Evolutionary conservation across 1,140 invertebrate genomes (phyloP).

Genomic region (Danaus melanippus): DNA sequence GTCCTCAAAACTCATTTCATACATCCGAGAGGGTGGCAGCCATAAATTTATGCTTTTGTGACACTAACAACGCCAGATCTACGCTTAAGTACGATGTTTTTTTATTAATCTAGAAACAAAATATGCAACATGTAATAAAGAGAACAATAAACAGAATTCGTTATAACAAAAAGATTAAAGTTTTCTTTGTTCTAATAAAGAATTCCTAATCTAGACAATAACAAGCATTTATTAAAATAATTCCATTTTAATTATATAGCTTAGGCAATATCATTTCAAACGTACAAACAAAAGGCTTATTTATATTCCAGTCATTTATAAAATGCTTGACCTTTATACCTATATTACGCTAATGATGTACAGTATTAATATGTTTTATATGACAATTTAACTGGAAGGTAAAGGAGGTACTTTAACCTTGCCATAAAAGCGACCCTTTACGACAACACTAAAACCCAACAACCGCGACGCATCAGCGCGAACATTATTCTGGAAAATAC

Average conservation of each 20-base stretch:
- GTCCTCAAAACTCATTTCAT: conserved; percentile 42
- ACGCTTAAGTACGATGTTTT: conserved; percentile 12
- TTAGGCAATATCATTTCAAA: too few species aligned
- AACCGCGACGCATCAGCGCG: conserved; percentile 30
- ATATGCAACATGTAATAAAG: conserved; percentile 7
- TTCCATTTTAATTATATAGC: too few species aligned
- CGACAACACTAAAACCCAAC: conserved; percentile 43
- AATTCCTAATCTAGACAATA: background rate
- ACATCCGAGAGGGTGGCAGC: conserved; percentile 32
- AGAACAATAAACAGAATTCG: too few species aligned
- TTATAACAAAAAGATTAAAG: too few species aligned
- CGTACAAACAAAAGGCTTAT: too few species aligned
- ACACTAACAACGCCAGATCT: conserved; percentile 40
- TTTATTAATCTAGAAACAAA: conserved; percentile 10
- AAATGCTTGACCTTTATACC: too few species aligned
- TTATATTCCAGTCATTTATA: too few species aligned
- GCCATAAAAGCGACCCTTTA: conserved; percentile 32
- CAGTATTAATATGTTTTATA: conserved; percentile 9
- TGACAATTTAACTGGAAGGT: conserved; percentile 11
- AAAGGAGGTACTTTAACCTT: conserved; percentile 10
- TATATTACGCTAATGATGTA: too few species aligned
- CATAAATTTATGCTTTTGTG: conserved; percentile 45
- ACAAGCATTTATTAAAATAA: background rate
- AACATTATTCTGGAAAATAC: conserved; percentile 34
- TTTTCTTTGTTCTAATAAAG: too few species aligned